Evolutionary conservation across 2,113 vertebrate genomes (phyloP).

Genomic region (Limanda limanda): DNA sequence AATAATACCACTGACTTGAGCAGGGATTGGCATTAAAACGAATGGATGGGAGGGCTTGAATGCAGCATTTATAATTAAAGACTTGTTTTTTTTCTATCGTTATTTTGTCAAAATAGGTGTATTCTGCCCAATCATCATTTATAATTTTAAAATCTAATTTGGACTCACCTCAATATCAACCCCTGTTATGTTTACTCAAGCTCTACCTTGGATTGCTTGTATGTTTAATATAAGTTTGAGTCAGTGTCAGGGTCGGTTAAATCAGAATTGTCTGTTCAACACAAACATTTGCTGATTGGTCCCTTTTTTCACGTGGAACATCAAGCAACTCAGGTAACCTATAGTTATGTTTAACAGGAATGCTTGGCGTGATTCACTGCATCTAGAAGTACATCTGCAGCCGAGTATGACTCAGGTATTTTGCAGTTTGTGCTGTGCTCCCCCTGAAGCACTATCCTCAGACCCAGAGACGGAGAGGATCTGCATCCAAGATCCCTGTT

Average conservation of each 20-base stretch:
- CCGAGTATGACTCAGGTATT: conserved; percentile 8
- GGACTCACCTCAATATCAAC: too few species aligned
- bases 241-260: too few species aligned
- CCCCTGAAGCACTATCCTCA: conserved; percentile 36
- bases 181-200: too few species aligned
- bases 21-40: not conserved
- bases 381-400: conserved; percentile 1
- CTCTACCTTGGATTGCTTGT: too few species aligned
- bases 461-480: conserved; percentile 39
- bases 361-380: not conserved
- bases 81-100: not conserved
- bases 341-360: conserved; percentile 1
- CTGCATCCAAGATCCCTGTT: conserved; percentile 48
- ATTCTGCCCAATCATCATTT: not conserved
- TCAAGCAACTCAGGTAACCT: too few species aligned
- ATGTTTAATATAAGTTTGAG: too few species aligned
- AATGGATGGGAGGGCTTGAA: not conserved
- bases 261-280: too few species aligned
- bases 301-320: too few species aligned
- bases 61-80: not conserved
- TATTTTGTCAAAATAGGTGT: not conserved
- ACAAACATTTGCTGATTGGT: too few species aligned
- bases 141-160: too few species aligned
- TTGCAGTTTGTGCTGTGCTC: conserved; percentile 6
- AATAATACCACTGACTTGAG: not conserved